phyloP scores from a whole-genome alignment of 1,140 invertebrate species.

The Ditylenchus dipsaci region DNA sequence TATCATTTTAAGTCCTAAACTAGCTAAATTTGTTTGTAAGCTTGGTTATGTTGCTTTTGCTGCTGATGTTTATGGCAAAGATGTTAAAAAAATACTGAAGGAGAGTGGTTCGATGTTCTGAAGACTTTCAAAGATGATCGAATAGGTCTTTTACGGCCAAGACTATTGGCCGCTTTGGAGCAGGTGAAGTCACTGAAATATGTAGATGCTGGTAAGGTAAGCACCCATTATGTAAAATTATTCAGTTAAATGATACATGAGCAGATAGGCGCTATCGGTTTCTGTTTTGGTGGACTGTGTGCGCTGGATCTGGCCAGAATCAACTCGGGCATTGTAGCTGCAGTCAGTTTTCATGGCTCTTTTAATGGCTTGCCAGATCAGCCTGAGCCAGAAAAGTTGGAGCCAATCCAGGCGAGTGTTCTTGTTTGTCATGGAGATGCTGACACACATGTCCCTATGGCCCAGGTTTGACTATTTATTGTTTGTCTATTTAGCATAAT shows the following conservation, averaged over 20 bases:
- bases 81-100: slow-evolving; percentile 18
- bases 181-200: slow-evolving; percentile 26
- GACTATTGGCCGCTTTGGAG: slow-evolving; percentile 39
- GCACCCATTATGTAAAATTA: background rate
- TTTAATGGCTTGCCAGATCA: slow-evolving; percentile 35
- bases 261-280: slow-evolving; percentile 48
- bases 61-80: slow-evolving; percentile 48
- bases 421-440: slow-evolving; percentile 51
- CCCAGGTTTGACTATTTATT: slow-evolving; percentile 15
- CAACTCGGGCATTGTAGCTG: slow-evolving; percentile 40
- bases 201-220: slow-evolving; percentile 40
- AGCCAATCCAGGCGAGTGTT: slow-evolving; percentile 30
- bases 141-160: slow-evolving; percentile 17
- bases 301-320: slow-evolving; percentile 46
- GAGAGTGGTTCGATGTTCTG: slow-evolving; percentile 38
- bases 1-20: too few relatives aligned
- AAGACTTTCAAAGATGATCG: slow-evolving; percentile 34
- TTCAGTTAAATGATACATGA: background rate
- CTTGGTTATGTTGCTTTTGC: slow-evolving; percentile 48
- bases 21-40: too few relatives aligned
- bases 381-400: slow-evolving; percentile 19
- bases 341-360: slow-evolving; percentile 52
- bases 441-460: slow-evolving; percentile 33
- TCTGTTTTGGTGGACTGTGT: slow-evolving; percentile 53
- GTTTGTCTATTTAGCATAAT: background rate